These are phyloP conservation scores for Coranthus polyacanthus DNA, from an alignment of 2,797 vertebrate species.

Conservation along the genomic window DNA sequence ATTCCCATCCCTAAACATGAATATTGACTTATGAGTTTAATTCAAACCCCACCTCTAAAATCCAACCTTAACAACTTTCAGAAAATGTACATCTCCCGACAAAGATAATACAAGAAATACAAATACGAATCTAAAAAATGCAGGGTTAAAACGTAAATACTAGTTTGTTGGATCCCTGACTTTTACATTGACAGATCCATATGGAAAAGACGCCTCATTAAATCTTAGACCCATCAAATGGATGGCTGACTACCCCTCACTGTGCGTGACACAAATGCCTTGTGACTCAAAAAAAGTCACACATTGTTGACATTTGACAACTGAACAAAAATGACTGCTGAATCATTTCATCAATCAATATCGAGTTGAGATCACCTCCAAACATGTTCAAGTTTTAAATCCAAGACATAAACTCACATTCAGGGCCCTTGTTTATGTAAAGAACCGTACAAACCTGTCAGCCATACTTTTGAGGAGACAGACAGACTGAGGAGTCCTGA, in stretches of 20 bases:
- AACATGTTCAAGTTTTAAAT: background rate
- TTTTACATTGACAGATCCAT: slow-evolving; percentile 18
- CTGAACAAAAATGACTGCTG: background rate
- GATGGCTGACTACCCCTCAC: slow-evolving; percentile 12
- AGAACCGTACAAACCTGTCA: background rate
- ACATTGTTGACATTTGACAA: background rate
- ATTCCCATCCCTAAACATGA: too few species aligned
- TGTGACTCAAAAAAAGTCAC: slow-evolving; percentile 4
- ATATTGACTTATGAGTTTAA: too few species aligned
- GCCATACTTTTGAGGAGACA: slow-evolving; percentile 11
- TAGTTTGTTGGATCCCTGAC: background rate
- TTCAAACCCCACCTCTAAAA: too few species aligned
- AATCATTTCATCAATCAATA: slow-evolving; percentile 16
- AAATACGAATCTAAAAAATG: background rate
- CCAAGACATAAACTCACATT: too few species aligned
- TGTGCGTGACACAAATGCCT: slow-evolving; percentile 1
- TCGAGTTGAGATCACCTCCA: background rate
- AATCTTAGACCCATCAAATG: slow-evolving; percentile 17
- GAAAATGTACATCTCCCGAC: too few species aligned
- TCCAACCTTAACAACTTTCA: too few species aligned
- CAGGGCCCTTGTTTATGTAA: too few species aligned
- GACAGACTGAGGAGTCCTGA: slow-evolving; percentile 25
- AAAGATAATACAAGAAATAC: too few species aligned
- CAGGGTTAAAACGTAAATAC: background rate
- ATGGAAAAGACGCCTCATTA: slow-evolving; percentile 31